Percentiles rank a stretch among this genome's conserved stretches.
Conservation (phyloP, 2,113 vertebrate genomes). For the Microtus ochrogaster region DNA sequence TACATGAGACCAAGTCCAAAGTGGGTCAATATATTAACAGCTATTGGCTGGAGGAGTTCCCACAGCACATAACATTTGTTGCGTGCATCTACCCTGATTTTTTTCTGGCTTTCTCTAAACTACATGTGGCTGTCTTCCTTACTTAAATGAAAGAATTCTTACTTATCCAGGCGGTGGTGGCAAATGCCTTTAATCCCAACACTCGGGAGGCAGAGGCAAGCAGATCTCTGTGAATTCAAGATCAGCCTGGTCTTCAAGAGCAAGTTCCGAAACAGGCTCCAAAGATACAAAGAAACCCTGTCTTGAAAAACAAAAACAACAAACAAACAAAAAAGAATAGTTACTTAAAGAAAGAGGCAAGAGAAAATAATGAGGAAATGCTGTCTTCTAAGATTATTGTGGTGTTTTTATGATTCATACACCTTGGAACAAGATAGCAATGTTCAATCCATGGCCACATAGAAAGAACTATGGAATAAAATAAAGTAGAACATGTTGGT, state of each 20-base stretch:
- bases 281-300: too few species aligned
- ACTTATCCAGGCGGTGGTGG: not conserved
- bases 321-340: too few species aligned
- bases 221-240: too few species aligned
- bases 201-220: too few species aligned
- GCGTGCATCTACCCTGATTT: not conserved
- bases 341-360: constrained; percentile 18
- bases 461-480: constrained; percentile 65
- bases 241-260: too few species aligned
- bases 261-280: too few species aligned
- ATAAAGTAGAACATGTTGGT: constrained; percentile 51
- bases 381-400: constrained; percentile 20
- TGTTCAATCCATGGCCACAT: constrained; percentile 60
- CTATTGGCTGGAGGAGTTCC: too few species aligned
- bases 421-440: constrained; percentile 57
- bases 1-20: too few species aligned
- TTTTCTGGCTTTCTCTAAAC: constrained; percentile 31
- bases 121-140: constrained; percentile 8
- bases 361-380: not conserved
- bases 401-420: constrained; percentile 39
- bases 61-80: not conserved
- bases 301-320: too few species aligned
- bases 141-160: constrained; percentile 30
- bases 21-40: too few species aligned
- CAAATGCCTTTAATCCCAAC: too few species aligned